A percentile compares a stretch with the other conserved stretches of the same genome.
Conservation (phyloP, 2,113 vertebrate species). For the Poecile atricapillus region DNA sequence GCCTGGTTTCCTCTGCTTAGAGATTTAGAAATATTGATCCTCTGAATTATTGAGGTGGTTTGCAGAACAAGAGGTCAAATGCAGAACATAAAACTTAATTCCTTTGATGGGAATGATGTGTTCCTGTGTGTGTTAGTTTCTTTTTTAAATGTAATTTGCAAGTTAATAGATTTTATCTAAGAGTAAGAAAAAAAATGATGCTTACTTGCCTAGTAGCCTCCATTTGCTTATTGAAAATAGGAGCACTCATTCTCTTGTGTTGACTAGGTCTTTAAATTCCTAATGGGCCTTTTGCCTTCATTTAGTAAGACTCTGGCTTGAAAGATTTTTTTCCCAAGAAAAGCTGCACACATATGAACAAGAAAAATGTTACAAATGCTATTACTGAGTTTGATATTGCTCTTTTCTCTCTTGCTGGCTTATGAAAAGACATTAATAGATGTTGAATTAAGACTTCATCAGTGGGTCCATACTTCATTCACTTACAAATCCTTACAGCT, state of each 20-base stretch:
- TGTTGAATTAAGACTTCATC: slow-evolving; percentile 40
- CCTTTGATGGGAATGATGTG: background rate
- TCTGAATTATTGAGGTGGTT: background rate
- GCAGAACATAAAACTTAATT: background rate
- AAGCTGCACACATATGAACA: background rate
- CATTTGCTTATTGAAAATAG: background rate
- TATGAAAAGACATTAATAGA: background rate
- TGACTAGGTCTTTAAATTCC: background rate
- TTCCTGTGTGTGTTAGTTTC: background rate
- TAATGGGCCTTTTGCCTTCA: background rate
- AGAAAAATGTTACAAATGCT: background rate
- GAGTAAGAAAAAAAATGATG: background rate
- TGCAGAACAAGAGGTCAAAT: background rate
- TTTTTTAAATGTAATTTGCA: background rate
- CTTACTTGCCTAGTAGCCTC: background rate
- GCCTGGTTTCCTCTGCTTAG: background rate
- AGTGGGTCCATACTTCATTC: background rate
- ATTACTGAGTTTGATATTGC: background rate
- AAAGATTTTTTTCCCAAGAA: background rate
- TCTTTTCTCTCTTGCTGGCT: background rate
- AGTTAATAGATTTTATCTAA: background rate
- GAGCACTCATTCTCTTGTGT: fast-evolving
- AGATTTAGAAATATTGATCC: background rate
- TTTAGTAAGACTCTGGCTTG: background rate
- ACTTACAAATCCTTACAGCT: slow-evolving; percentile 31